Base-by-base conservation (phyloP, 2,113 vertebrate species). In the Anguilla rostrata region DNA sequence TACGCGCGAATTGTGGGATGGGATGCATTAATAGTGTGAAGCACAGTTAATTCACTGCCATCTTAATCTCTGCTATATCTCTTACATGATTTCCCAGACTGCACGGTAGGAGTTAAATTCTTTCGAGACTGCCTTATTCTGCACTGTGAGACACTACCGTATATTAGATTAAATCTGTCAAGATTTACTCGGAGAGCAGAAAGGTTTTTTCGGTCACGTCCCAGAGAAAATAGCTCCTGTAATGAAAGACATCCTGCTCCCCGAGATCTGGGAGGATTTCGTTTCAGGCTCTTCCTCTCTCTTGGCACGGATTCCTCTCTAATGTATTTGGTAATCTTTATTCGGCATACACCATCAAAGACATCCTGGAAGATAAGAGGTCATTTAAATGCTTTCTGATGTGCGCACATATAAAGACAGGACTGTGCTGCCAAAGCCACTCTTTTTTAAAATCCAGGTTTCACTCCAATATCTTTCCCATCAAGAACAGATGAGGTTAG, bases 231-330 rank as follows among this genome's bases (percentile, higher is more conserved):
- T 75, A 75, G 71, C 71, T 75, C 29, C n/a, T 29, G 26, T 34
- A 75, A 34, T 75, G 71, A 75, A 75, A 75, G n/a, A 75, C 71
- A 75, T 75, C 71, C 71, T 75, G 71, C 71, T 75, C 71, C n/a
- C 9, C 11, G 26, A 75, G 71, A 75, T n/a, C 71, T 12, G 71
- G 71, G n/a, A 34, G 26, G 71, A 75, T 75, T 75, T 75, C 2
- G 71, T 75, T 75, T 75, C 71, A 14, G 71, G 71, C n/a, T 34
- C 26, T 75, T 75, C n/a, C 71, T 34, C 71, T 34, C n/a, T 75
- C 71, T 9, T 75, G 71, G 71, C 71, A 75, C 26, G 71, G 71
- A 22, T 75, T 75, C 71, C 29, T 8, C 71, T 75, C 71, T 11
- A 34, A 75, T 75, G 71, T 75, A 75, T 75, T 75, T 75, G 26